These are phyloP conservation scores for Eulemur rubriventer DNA, from an alignment of 2,797 vertebrate species.

Conservation along the genomic window DNA sequence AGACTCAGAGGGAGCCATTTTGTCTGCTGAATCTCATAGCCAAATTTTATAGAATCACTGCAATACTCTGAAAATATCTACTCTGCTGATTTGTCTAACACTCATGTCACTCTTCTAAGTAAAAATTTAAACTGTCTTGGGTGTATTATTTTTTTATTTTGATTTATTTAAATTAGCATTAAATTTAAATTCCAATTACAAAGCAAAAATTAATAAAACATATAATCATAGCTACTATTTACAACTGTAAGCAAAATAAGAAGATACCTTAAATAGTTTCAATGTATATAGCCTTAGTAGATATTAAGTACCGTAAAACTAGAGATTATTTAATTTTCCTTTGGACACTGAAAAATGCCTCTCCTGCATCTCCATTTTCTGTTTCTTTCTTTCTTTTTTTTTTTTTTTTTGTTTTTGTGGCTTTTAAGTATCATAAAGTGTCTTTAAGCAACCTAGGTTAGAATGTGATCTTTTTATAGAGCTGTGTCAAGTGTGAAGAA, in stretches of 20 bases:
- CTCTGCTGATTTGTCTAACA: constrained; percentile 5
- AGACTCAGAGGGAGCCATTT: constrained; percentile 9
- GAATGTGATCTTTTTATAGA: neutral
- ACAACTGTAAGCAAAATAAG: neutral
- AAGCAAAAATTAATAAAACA: neutral
- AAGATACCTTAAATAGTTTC: neutral
- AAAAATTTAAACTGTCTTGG: neutral
- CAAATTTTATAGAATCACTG: neutral
- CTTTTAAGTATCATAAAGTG: neutral
- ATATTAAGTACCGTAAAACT: neutral
- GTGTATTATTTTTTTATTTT: neutral
- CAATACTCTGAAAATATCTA: neutral
- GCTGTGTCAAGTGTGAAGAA: neutral
- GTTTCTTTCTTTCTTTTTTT: neutral
- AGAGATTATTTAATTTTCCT: neutral
- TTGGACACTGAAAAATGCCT: neutral
- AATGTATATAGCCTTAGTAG: neutral
- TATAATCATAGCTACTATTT: neutral
- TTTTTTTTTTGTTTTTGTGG: neutral
- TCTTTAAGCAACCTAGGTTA: neutral
- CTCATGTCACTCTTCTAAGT: neutral
- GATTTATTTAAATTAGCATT: neutral
- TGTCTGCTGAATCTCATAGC: neutral
- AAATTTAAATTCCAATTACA: neutral
- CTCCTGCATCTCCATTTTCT: neutral